These are phyloP conservation scores for Leptinotarsa lineolata DNA, from an alignment of 1,140 invertebrate species.

Conservation along the genomic window DNA sequence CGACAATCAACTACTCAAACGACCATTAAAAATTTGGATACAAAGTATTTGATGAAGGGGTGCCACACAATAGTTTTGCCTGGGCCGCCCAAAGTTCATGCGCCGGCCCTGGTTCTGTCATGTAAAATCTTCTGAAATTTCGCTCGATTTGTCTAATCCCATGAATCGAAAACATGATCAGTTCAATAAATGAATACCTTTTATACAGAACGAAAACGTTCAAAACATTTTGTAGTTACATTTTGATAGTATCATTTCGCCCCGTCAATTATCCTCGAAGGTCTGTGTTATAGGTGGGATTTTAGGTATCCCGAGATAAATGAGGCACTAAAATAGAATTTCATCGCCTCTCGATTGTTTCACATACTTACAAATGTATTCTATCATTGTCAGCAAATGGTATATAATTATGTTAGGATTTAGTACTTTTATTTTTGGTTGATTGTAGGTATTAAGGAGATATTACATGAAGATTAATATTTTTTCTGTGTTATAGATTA, in stretches of 20 bases:
- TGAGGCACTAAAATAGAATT: constrained; percentile 22
- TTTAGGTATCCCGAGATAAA: constrained; percentile 10
- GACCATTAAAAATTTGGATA: too few species aligned
- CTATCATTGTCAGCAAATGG: constrained; percentile 13
- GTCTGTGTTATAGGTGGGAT: constrained; percentile 13
- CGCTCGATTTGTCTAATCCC: too few species aligned
- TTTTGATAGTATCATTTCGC: background rate
- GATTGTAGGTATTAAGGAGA: background rate
- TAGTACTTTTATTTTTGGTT: constrained; percentile 11
- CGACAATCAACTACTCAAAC: too few species aligned
- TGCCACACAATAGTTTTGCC: too few species aligned
- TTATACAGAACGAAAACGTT: too few species aligned
- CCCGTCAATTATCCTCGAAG: background rate
- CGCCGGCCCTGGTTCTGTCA: too few species aligned
- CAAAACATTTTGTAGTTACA: too few species aligned
- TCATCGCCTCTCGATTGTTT: constrained; percentile 20
- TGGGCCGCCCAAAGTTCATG: too few species aligned
- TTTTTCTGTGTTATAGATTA: background rate
- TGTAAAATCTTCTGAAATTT: too few species aligned
- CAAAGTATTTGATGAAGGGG: too few species aligned
- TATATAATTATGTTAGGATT: constrained; percentile 1
- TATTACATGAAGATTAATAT: constrained; percentile 2
- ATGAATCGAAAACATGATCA: too few species aligned
- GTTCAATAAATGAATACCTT: too few species aligned
- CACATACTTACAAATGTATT: constrained; percentile 12